Percentiles rank a stretch among this genome's conserved stretches.
Conservation (phyloP, 2,113 vertebrate species). For the Irena cyanogastra region DNA sequence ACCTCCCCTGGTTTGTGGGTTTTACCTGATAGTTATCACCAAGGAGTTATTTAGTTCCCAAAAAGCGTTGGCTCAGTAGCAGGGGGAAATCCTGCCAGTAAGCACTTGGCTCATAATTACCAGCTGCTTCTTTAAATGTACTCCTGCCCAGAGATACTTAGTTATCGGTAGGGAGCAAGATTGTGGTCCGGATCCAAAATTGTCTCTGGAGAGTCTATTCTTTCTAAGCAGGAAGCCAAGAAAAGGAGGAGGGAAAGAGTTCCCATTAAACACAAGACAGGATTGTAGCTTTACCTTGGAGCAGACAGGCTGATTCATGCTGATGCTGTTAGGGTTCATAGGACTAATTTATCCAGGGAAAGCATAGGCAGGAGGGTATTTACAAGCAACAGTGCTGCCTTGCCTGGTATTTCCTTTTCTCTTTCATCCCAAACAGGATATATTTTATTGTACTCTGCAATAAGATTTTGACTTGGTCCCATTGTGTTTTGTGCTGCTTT, state of each 20-base stretch:
- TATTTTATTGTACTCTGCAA: not conserved
- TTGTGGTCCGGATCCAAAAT: conserved; percentile 9
- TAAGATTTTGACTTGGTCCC: not conserved
- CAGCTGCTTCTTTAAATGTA: conserved; percentile 49
- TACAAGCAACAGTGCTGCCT: not conserved
- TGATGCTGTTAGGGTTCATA: not conserved
- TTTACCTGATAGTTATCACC: conserved; percentile 40
- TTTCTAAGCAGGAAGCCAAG: conserved; percentile 48
- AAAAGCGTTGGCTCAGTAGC: conserved; percentile 33
- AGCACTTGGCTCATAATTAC: conserved; percentile 47
- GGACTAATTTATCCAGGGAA: not conserved
- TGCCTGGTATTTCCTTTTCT: not conserved
- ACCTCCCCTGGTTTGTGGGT: not conserved
- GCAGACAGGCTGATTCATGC: not conserved
- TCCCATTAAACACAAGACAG: not conserved
- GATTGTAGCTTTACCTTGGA: not conserved
- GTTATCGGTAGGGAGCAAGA: conserved; percentile 29
- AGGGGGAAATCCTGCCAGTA: conserved; percentile 59
- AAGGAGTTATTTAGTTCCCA: conserved; percentile 22
- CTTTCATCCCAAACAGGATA: not conserved
- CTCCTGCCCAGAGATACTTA: conserved; percentile 49
- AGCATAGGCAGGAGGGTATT: not conserved
- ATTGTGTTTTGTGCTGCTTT: not conserved
- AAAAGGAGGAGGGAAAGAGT: not conserved
- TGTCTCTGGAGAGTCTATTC: conserved; percentile 43